Base-by-base conservation (phyloP, 2,113 vertebrate genomes). In the Elgaria multicarinata region DNA sequence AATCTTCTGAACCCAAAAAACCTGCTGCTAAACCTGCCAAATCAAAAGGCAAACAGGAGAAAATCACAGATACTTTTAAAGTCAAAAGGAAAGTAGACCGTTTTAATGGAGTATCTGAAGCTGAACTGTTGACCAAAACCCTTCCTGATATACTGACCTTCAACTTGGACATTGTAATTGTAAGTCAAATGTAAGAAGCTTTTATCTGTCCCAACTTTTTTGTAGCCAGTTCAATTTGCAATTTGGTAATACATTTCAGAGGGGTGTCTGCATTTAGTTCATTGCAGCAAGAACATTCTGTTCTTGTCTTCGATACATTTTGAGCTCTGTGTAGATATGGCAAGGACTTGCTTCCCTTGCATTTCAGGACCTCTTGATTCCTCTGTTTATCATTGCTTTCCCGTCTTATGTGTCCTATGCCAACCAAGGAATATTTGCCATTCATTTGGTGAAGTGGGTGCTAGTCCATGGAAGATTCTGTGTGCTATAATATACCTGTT, bases 151-250 rank as follows among this genome's bases (percentile, higher is more conserved):
- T 99, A 95, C 97, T 99, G 91, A 98, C 98, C 36, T 97, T 98
- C 95, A 99, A 99, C 96, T 96, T 99, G 96, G 99, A 99, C 94
- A 99, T 99, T 81, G 99, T 99, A 76, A 99, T 99, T 95, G 99
- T 99, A 97, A 98, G 98, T 95, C 89, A 80, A 16, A 9, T 67
- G 44, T 75, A 67, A 53, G 39, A 78, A 85, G 12, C 26, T 44
- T 36, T 76, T 83, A 24, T 42, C 2, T 53, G 1, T 50, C 20
- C n/a, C 6, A 72, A 22, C 13, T 4, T n/a, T 76, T 55, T 28
- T 26, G 42, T 39, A 28, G 24, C 42, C 33, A 53, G 2, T 67
- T 39, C 6, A 76, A 14, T 36, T 77, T 76, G 31, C 14, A 67
- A 76, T 26, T 75, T 83, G 3, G 33, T 75, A 26, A 66, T 66